Evolutionary conservation across 2,888 invertebrate genomes (phyloP), one percentile per base, ranked within the genome.

Genomic region (Abscondita cerata): DNA sequence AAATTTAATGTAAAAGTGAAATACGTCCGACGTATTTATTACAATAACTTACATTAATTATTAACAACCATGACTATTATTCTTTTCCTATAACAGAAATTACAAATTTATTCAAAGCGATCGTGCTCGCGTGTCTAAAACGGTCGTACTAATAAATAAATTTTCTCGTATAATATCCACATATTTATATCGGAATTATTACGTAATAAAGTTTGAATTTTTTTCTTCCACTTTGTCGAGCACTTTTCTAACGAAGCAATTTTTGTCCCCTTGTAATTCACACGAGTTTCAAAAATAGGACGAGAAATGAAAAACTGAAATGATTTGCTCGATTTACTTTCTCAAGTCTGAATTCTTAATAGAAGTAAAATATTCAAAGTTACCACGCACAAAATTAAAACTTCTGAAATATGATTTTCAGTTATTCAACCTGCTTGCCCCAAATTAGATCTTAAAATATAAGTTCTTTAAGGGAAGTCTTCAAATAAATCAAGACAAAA

Each of bases 321-420:
- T 62, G 62, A 62, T 62, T 62, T 62, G 62, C 62, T 62, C 57
- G 58, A 62, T 62, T 62, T 62, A 50, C 44, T 55, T 51, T 52
- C 54, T 18, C 41, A 62, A 53, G 41, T 44, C 40, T 47, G 48
- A 57, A 62, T 52, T 57, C 47, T 57, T 57, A 62, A 62, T 58
- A 47, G 48, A 53, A 50, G 62, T 41, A 54, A 60, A 60, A 54
- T 51, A 41, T 58, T 51, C 52, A 31, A 36, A 52, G 53, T 47
- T 52, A 33, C 55, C 61, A 53, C 62, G 62, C 62, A 56, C 62
- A 62, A 62, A 62, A 62, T 62, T 62, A 62, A 58, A 62, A 62
- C 16, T 58, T 54, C 53, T 53, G 51, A 62, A 62, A 62, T 62
- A 62, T 59, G 62, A 58, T 62, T 62, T 58, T 58, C 53, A 44